Conservation (phyloP, 2,797 vertebrate genomes). For the Crax fasciolata region DNA sequence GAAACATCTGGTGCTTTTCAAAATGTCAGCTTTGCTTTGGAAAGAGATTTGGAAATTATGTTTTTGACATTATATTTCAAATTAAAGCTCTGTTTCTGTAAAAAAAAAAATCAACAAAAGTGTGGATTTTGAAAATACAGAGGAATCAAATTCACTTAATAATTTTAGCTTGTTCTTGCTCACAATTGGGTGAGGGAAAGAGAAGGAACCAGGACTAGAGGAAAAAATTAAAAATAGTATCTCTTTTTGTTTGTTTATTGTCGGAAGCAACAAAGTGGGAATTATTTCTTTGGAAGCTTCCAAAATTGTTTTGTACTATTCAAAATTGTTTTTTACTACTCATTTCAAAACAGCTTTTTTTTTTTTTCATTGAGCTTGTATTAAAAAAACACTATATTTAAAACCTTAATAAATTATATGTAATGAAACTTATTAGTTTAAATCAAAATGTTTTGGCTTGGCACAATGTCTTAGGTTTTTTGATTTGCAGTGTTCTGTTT, state of each 20-base stretch:
- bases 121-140: constrained; percentile 3
- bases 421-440: not conserved
- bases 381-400: not conserved
- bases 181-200: not conserved
- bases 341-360: not conserved
- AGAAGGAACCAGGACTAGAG: not conserved
- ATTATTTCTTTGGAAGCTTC: not conserved
- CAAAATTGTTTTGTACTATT: not conserved
- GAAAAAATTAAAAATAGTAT: not conserved
- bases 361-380: not conserved
- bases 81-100: not conserved
- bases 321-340: not conserved
- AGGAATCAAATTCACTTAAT: not conserved
- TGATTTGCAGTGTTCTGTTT: not conserved
- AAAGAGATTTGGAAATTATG: not conserved
- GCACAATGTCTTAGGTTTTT: not conserved
- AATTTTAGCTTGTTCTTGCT: not conserved
- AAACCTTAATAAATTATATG: not conserved
- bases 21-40: not conserved
- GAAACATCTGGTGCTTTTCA: not conserved
- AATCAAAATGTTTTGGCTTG: not conserved
- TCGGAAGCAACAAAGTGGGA: not conserved
- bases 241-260: not conserved
- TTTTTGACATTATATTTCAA: not conserved
- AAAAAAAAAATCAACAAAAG: not conserved